Evolutionary conservation across 2,888 invertebrate genomes (phyloP), one percentile per base, ranked within the genome.

Genomic region (Orthosia gothica): DNA sequence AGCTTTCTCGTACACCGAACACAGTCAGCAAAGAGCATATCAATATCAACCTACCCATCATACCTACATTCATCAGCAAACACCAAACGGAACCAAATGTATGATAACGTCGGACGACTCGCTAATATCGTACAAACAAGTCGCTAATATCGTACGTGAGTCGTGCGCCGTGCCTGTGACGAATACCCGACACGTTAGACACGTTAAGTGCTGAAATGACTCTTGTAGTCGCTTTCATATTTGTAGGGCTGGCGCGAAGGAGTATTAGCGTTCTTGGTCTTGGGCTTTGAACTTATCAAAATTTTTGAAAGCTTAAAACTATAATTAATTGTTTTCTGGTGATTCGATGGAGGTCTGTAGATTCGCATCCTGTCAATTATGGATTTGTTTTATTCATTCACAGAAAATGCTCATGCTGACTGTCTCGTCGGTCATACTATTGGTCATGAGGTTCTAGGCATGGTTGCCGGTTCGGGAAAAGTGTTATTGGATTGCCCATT

Each of bases 151-250:
- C 76, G 55, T 72, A 76, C 66, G 70, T 74, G 67, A 61, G 78
- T 52, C 71, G 67, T 62, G 74, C 79, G 78, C 62, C 71, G 70
- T 62, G 74, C 79, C 83, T 74, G 84, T 87, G 88, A 90, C 87
- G 88, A 89, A 89, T 88, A 88, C 84, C 76, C 85, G 82, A 65
- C 85, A 86, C 90, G 92, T 93, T 92, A 93, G 91, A 91, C 90
- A 91, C 90, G 90, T 91, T 92, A 93, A 93, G 92, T 91, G 91
- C 89, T 91, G 87, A 90, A 93, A 92, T 90, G 91, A 90, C 91
- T 91, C 92, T 92, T 91, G 88, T 87, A 88, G 75, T 82, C 85
- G 81, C 86, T 84, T 85, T 83, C 72, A 83, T 68, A 70, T 61
- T 40, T 13, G 1, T 82, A 93, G 93, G 93, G 93, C 63, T 93